Evolutionary conservation across 2,113 vertebrate genomes (phyloP).

Genomic region (Vombatus ursinus): DNA sequence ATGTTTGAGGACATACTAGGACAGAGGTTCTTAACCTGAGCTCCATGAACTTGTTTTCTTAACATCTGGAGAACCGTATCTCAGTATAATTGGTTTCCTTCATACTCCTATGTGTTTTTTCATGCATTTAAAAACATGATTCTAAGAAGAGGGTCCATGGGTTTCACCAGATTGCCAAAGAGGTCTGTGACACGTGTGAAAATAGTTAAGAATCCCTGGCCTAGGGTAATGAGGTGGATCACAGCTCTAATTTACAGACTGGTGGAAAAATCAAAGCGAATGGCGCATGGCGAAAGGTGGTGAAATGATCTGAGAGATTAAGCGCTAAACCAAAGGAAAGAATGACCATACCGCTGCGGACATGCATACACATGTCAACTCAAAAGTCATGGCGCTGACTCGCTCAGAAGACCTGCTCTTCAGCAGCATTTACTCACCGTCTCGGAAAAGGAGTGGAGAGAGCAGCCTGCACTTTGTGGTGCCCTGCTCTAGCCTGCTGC

Average conservation of each 20-base stretch:
- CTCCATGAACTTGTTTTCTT: not conserved
- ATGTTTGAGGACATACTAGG: not conserved
- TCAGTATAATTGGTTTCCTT: not conserved
- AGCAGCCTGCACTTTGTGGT: rapidly evolving
- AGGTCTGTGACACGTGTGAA: not conserved
- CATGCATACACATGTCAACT: rapidly evolving
- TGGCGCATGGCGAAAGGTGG: not conserved
- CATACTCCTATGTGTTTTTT: not conserved
- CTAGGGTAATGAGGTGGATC: not conserved
- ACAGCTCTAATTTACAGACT: not conserved
- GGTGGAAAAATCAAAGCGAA: not conserved
- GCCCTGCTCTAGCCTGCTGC: rapidly evolving
- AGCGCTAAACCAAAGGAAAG: not conserved
- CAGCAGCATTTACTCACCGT: rapidly evolving
- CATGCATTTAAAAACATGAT: not conserved
- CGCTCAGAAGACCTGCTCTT: rapidly evolving
- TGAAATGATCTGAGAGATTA: not conserved
- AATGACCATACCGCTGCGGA: not conserved
- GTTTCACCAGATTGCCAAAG: not conserved
- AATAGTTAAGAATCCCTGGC: not conserved
- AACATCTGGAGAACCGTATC: not conserved
- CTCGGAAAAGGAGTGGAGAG: rapidly evolving
- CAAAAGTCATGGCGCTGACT: rapidly evolving
- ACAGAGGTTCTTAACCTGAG: not conserved
- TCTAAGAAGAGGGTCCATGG: not conserved